phyloP scores from a whole-genome alignment of 1,140 invertebrate species.

The Lasioglossum baleicum region DNA sequence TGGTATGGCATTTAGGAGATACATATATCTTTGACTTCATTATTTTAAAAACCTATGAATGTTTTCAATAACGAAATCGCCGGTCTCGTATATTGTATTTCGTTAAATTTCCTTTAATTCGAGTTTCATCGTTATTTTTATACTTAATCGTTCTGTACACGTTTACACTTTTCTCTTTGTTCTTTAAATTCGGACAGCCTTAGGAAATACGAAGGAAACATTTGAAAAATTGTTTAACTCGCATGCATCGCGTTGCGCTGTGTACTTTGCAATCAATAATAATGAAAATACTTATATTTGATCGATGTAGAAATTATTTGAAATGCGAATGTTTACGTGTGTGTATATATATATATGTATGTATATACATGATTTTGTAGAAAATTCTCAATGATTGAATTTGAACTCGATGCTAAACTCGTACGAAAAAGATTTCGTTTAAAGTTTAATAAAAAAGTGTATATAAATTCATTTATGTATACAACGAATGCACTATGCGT shows the following conservation, averaged over 20 bases:
- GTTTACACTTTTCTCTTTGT: not conserved
- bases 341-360: too few species aligned
- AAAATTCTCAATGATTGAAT: constrained; percentile 13
- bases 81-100: constrained; percentile 25
- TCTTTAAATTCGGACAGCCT: constrained; percentile 38
- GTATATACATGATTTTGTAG: constrained; percentile 5
- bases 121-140: constrained; percentile 19
- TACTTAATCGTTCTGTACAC: constrained; percentile 39
- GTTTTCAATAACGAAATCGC: constrained; percentile 23
- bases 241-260: not conserved
- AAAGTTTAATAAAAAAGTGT: constrained; percentile 28
- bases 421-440: constrained; percentile 31
- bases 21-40: constrained; percentile 25
- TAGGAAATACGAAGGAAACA: constrained; percentile 18
- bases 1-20: constrained; percentile 49
- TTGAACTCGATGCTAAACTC: not conserved
- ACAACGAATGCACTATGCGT: constrained; percentile 5
- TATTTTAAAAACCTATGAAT: constrained; percentile 48
- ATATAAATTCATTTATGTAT: constrained; percentile 16
- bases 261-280: not conserved
- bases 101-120: constrained; percentile 28
- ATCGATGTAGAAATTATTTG: constrained; percentile 14
- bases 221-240: constrained; percentile 33
- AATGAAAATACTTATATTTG: constrained; percentile 22
- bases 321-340: not conserved